Evolutionary conservation across 1,140 invertebrate genomes (phyloP), one percentile per base, ranked within the genome.

Genomic region (Dendroctonus valens): DNA sequence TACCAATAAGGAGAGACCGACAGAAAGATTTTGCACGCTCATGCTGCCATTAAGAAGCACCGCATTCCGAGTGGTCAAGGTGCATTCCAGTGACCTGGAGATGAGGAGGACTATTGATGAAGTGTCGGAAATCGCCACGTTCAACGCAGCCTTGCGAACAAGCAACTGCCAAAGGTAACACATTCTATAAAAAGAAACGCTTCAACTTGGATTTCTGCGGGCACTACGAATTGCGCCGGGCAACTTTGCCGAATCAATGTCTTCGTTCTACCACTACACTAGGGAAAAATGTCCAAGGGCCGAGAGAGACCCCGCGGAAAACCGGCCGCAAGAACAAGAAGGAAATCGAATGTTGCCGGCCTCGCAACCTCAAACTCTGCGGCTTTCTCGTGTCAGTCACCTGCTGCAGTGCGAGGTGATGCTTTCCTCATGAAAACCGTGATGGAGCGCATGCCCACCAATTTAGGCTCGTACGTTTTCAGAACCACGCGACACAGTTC

Each of bases 201-300:
- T 46, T 46, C 44, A 46, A 46, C 12, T 11, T 46, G 2, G 44
- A 3, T 46, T 46, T 5, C 5, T 49, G 5, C 0, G 77, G 93
- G 94, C 6, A 89, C 94, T 98, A 97, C 79, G 92, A 95, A 75
- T 79, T 99, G 4, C 96, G 75, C 83, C 87, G 44, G 86, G 94
- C 54, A 87, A 87, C 11, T 93, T 90, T 70, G 82, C 88, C 3
- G 86, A 94, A 68, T 99, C 79, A 97, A 98, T 74, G 91, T 97
- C 0, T 99, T 97, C 82, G n/a, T 99, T 96, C 81, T 99, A 98
- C 78, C 97, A 99, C 76, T 99, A 98, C 77, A 93, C 93, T 0
- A 86, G 93, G 65, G 91, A 97, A 76, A 99, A 73, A 85, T 97
- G 63, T 95, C n/a, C 93, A 11, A 93, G 92, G 78, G 96, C 96